Evolutionary conservation across 2,113 vertebrate species (phyloP).

Genomic region (Thalassoma bifasciatum): DNA sequence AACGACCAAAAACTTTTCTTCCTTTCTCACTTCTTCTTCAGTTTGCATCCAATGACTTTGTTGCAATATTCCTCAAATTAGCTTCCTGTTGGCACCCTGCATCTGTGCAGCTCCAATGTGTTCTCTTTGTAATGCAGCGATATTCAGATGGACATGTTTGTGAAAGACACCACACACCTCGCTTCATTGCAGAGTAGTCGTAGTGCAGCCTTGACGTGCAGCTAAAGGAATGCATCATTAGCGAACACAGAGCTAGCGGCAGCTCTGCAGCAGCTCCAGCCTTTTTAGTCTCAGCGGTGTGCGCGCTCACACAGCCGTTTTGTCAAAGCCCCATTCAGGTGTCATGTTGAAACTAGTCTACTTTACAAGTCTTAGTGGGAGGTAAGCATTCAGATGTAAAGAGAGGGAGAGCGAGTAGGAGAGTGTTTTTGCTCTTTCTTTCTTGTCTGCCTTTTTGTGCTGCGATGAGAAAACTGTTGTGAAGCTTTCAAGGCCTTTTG

Average conservation of each 20-base stretch:
- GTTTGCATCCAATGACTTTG: not conserved
- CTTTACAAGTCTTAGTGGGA: constrained; percentile 47
- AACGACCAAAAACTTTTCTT: not conserved
- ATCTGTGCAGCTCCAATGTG: not conserved
- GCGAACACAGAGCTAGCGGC: constrained; percentile 53
- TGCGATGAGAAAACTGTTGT: constrained; percentile 79
- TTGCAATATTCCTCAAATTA: not conserved
- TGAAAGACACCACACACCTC: constrained; percentile 5
- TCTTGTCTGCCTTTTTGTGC: constrained; percentile 52
- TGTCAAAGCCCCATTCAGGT: constrained; percentile 59
- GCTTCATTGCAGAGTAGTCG: constrained; percentile 46
- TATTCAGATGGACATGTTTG: constrained; percentile 1
- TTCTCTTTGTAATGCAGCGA: not conserved
- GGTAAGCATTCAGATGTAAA: constrained; percentile 57
- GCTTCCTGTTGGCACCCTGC: not conserved
- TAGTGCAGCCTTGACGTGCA: constrained; percentile 45
- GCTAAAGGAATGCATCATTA: constrained; percentile 71
- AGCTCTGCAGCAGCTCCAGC: constrained; percentile 46
- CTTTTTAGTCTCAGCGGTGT: constrained; percentile 30
- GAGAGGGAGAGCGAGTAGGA: constrained; percentile 8
- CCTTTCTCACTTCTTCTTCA: not conserved
- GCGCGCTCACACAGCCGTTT: constrained; percentile 43
- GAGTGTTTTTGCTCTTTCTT: no score
- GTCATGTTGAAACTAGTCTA: constrained; percentile 64
- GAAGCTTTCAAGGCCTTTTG: constrained; percentile 81